These are phyloP conservation scores for Polydrusus cervinus DNA, from an alignment of 2,888 invertebrate species.

Conservation along the genomic window DNA sequence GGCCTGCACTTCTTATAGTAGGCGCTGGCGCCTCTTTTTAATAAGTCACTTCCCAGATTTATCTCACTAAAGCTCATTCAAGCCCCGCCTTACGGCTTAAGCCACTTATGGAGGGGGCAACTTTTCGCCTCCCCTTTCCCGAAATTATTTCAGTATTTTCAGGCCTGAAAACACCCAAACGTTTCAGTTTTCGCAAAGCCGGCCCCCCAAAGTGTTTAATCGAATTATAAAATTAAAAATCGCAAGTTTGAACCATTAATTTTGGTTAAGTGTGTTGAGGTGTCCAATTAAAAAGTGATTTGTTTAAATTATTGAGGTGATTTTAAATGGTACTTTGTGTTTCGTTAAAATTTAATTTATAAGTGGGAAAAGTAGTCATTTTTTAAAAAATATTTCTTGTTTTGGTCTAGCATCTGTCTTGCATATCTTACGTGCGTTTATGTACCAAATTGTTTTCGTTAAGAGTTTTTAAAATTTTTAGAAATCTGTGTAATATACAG, in stretches of 20 bases:
- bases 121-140: constrained; percentile 40
- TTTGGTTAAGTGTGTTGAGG: constrained; percentile 28
- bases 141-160: constrained; percentile 41
- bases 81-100: constrained; percentile 48
- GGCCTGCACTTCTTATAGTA: background rate
- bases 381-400: background rate
- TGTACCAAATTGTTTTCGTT: too few species aligned
- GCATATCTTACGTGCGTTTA: background rate
- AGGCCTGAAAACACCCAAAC: constrained; percentile 41
- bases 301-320: constrained; percentile 29
- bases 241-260: constrained; percentile 28
- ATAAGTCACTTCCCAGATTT: constrained; percentile 30
- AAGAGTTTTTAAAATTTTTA: too few species aligned
- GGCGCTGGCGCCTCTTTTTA: constrained; percentile 7
- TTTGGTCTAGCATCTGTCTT: background rate
- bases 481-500: too few species aligned
- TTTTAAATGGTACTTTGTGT: background rate
- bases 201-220: constrained; percentile 41
- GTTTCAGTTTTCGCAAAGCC: constrained; percentile 48
- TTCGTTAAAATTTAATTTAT: background rate
- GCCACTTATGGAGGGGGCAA: constrained; percentile 44
- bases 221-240: constrained; percentile 44
- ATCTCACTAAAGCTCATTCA: constrained; percentile 10
- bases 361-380: background rate
- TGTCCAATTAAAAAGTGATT: constrained; percentile 39